phyloP scores from a whole-genome alignment of 2,888 invertebrate species.

The Hyppa rectilinea region DNA sequence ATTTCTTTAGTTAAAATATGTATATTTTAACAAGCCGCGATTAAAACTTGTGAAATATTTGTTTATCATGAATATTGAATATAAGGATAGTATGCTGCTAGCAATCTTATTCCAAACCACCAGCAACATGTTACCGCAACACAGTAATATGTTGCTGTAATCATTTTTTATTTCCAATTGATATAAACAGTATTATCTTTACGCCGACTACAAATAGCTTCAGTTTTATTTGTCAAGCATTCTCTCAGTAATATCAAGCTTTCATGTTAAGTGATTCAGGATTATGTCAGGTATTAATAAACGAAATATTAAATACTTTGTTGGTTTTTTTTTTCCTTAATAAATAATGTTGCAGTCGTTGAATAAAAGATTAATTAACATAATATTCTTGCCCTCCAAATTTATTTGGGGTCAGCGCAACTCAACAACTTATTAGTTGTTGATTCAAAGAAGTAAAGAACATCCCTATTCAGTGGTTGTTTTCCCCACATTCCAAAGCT shows the following conservation, averaged over 20 bases:
- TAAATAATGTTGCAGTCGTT: no score
- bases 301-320: neutral
- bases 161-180: neutral
- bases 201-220: neutral
- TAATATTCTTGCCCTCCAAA: no score
- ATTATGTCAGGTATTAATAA: no score
- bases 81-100: neutral
- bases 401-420: neutral
- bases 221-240: neutral
- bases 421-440: neutral
- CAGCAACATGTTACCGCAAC: neutral
- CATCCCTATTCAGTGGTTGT: slow-evolving; percentile 26
- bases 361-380: no score
- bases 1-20: neutral
- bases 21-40: no score
- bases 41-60: neutral
- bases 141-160: neutral
- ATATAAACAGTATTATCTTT: neutral
- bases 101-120: no score
- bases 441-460: neutral
- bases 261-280: no score
- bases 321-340: neutral
- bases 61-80: neutral
- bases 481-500: slow-evolving; percentile 38
- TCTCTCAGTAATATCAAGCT: neutral